Evolutionary conservation across 2,888 invertebrate species (phyloP), one percentile per base, ranked within the genome.

Genomic region (Leptopilina syphax): DNA sequence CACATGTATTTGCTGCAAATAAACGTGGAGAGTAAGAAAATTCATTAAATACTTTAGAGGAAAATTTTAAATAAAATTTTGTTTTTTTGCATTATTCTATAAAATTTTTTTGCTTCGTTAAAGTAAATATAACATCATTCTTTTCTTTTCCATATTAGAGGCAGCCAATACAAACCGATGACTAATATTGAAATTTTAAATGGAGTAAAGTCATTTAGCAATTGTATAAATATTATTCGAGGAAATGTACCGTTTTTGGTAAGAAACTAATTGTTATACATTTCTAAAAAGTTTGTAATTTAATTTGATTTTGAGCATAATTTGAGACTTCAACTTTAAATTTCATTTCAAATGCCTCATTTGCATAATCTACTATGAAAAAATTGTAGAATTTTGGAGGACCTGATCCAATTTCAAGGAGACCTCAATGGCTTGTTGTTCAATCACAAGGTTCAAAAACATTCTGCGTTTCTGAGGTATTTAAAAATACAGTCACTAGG

Each of bases 201-300:
- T 0, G 93, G 93, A 0, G 84, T 95, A n/a, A 86, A 90, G 1
- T 81, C 90, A 0, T 93, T 91, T 87, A 92, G 92, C 87, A 95
- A 95, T 89, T 92, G 91, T 83, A 88, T 96, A 78, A 95, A 95
- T 88, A 87, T 96, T 13, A 94, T 95, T 77, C 92, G 95, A 80
- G 94, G 93, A 2, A 93, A 93, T 47, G 88, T 93, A 24, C 92
- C 94, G 8, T 93, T 93, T 83, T 93, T 95, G 92, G 95, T 95
- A 91, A 93, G 93, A 89, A 83, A 24, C 34, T 12, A 65, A 60
- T 66, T 65, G 10, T n/a, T 5, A 13, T 66, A 79, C 27, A 27
- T 27, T 27, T 27, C 1, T 34, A 1, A 34, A 34, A 3, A 34
- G 3, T 34, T 34, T 34, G 34, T 34, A 34, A 34, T 34, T 34